phyloP scores from a whole-genome alignment of 2,113 vertebrate species.

The Bothrops jararaca region DNA sequence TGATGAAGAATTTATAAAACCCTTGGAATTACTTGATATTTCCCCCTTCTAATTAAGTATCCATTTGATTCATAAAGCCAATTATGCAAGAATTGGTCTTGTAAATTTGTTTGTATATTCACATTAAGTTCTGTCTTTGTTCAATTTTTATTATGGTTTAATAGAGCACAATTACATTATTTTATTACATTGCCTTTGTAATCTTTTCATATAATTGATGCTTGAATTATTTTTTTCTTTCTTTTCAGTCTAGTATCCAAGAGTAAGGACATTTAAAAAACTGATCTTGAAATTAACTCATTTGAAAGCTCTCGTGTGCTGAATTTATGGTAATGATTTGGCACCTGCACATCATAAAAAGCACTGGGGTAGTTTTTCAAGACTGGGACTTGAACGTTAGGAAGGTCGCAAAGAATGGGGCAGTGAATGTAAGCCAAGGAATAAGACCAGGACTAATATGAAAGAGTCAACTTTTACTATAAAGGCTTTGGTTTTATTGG shows the following conservation, averaged over 20 bases:
- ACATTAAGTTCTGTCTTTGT: background rate
- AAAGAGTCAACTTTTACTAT: background rate
- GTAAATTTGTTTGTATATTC: background rate
- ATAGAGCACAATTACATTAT: background rate
- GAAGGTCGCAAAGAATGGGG: background rate
- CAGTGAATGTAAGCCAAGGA: background rate
- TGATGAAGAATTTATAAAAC: background rate
- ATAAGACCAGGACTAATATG: background rate
- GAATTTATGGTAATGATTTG: background rate
- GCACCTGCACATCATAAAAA: background rate
- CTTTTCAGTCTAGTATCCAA: background rate
- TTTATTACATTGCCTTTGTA: background rate
- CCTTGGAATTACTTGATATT: background rate
- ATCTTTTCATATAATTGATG: background rate
- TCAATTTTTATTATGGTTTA: background rate
- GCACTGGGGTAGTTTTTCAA: background rate
- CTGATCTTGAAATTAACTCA: background rate
- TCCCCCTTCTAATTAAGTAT: background rate
- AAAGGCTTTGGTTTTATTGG: background rate
- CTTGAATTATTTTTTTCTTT: background rate
- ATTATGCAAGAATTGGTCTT: background rate
- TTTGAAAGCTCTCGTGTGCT: background rate
- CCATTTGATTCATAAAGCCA: background rate
- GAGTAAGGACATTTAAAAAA: background rate
- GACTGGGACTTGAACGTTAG: background rate